Evolutionary conservation across 2,113 vertebrate species (phyloP).

Genomic region (Chitala chitala): DNA sequence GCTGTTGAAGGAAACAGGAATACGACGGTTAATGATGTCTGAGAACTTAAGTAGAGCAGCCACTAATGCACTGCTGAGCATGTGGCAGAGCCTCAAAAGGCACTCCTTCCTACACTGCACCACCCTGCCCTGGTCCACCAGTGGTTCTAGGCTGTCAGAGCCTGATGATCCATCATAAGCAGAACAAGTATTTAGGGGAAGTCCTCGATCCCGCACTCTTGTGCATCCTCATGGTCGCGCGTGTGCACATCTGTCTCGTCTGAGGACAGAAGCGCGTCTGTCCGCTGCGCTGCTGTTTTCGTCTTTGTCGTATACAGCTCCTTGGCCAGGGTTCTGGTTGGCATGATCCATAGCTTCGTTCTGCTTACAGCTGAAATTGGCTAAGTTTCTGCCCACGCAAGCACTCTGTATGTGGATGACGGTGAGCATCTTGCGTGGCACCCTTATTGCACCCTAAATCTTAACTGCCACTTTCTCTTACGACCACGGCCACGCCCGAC

Average conservation of each 20-base stretch:
- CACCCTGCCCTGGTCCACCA: not conserved
- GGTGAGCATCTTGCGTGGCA: too few relatives aligned
- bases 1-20: too few relatives aligned
- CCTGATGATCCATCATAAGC: not conserved
- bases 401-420: too few relatives aligned
- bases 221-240: not conserved
- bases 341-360: not conserved
- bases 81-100: not conserved
- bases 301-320: not conserved
- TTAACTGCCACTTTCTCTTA: too few relatives aligned
- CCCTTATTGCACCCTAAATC: too few relatives aligned
- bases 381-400: not conserved
- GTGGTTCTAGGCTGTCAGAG: not conserved
- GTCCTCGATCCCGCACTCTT: not conserved
- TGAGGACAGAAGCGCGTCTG: not conserved
- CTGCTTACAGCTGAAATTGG: not conserved
- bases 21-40: too few relatives aligned
- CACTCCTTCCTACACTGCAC: not conserved
- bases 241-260: not conserved
- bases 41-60: not conserved
- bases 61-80: not conserved
- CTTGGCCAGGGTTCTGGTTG: not conserved
- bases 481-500: too few relatives aligned
- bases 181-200: not conserved
- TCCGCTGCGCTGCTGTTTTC: too few relatives aligned